Evolutionary conservation across 1,140 invertebrate species (phyloP).

Genomic region (Bombus turneri): DNA sequence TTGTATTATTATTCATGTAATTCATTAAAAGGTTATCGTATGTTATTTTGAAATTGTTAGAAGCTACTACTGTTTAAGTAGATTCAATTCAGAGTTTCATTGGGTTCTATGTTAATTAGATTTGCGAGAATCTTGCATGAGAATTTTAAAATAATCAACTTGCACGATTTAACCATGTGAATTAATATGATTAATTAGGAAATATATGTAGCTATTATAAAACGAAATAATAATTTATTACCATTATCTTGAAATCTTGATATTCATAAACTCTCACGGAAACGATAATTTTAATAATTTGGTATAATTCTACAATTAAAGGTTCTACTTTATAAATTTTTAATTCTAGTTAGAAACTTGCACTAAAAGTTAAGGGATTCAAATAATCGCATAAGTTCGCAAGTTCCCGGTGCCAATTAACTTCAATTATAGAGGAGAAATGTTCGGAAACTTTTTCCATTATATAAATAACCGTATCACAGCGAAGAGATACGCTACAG

Average conservation of each 20-base stretch:
- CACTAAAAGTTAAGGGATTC: not conserved
- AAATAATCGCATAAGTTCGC: not conserved
- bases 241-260: not conserved
- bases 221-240: not conserved
- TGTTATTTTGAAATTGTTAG: too few species aligned
- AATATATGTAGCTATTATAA: too few species aligned
- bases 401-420: slow-evolving; percentile 9
- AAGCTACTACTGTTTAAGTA: too few species aligned
- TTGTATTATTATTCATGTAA: too few species aligned
- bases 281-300: not conserved
- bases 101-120: too few species aligned
- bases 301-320: not conserved
- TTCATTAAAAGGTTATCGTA: too few species aligned
- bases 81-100: too few species aligned
- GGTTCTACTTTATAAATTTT: not conserved
- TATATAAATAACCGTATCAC: not conserved
- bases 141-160: too few species aligned
- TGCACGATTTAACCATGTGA: too few species aligned
- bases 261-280: not conserved
- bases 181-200: too few species aligned
- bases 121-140: too few species aligned
- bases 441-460: slow-evolving; percentile 14
- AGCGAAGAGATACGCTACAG: not conserved
- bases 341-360: not conserved
- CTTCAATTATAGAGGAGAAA: slow-evolving; percentile 2